A percentile compares a stretch with the other conserved stretches of the same genome.
phyloP scores from a whole-genome alignment of 2,888 invertebrate genomes.

The Rotaria socialis region DNA sequence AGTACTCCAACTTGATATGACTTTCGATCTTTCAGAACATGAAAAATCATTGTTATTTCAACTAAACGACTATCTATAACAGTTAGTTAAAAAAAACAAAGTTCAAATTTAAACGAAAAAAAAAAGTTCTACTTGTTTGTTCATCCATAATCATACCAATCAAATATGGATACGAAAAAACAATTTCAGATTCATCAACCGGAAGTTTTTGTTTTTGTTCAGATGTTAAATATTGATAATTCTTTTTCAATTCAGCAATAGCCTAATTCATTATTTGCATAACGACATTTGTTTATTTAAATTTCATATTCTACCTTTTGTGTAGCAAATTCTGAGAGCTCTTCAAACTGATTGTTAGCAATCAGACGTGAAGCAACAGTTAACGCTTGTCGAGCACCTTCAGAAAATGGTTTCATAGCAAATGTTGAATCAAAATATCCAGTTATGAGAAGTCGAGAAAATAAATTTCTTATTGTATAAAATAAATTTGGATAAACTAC shows the following conservation, averaged over 20 bases:
- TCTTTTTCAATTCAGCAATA: not conserved
- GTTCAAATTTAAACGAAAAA: too few relatives aligned
- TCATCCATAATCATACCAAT: constrained; percentile 34
- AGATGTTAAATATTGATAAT: not conserved
- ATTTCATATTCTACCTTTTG: not conserved
- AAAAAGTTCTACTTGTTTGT: not conserved
- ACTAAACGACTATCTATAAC: constrained; percentile 2
- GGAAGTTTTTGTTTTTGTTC: constrained; percentile 21
- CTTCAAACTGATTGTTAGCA: constrained; percentile 4
- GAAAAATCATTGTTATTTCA: constrained; percentile 34
- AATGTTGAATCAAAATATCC: constrained; percentile 30
- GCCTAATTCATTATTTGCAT: not conserved
- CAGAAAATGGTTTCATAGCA: constrained; percentile 24
- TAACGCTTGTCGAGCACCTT: constrained; percentile 5
- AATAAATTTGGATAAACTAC: constrained; percentile 10
- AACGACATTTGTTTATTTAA: not conserved
- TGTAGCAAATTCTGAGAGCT: not conserved
- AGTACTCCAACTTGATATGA: not conserved
- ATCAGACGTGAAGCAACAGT: constrained; percentile 3
- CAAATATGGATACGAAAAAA: not conserved
- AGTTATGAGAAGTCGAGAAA: not conserved
- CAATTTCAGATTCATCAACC: not conserved
- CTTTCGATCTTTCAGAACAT: not conserved
- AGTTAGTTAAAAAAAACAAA: not conserved
- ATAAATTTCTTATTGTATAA: constrained; percentile 22